Conservation (phyloP, 1,140 invertebrate species). For the Drosophila hydei region DNA sequence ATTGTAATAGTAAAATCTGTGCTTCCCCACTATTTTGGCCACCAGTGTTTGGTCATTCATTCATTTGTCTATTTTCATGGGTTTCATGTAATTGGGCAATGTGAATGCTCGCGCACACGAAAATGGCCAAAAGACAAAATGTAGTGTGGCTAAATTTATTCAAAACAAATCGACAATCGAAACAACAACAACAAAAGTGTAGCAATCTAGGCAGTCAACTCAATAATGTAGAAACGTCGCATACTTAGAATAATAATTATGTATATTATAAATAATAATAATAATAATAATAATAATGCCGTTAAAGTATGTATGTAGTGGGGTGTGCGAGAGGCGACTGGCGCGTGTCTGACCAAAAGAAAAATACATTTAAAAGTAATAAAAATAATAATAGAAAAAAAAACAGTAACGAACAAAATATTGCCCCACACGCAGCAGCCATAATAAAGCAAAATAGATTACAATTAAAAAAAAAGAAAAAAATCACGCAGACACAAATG, state of each 20-base stretch:
- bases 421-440: conserved; percentile 33
- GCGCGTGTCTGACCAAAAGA: conserved; percentile 59
- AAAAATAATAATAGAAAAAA: conserved; percentile 1
- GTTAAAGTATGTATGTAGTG: conserved; percentile 9
- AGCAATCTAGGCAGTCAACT: conserved; percentile 15
- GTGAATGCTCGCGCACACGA: conserved; percentile 9
- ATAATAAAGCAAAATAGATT: conserved; percentile 16
- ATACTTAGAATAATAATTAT: conserved; percentile 60
- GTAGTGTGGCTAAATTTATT: conserved; percentile 33
- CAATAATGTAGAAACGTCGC: conserved; percentile 4
- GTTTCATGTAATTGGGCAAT: conserved; percentile 40
- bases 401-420: conserved; percentile 9
- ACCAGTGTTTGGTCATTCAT: not conserved
- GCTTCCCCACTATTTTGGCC: not conserved
- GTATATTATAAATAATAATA: conserved; percentile 34
- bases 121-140: conserved; percentile 21
- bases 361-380: conserved; percentile 15
- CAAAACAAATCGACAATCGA: conserved; percentile 5
- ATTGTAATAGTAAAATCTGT: too few relatives aligned
- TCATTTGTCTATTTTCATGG: conserved; percentile 9
- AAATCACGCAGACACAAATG: conserved; percentile 41
- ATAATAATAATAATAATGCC: conserved; percentile 27
- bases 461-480: conserved; percentile 20
- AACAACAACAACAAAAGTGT: conserved; percentile 13
- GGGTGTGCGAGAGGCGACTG: conserved; percentile 24